phyloP scores from a whole-genome alignment of 2,113 vertebrate species.

The Xiphophorus maculatus region DNA sequence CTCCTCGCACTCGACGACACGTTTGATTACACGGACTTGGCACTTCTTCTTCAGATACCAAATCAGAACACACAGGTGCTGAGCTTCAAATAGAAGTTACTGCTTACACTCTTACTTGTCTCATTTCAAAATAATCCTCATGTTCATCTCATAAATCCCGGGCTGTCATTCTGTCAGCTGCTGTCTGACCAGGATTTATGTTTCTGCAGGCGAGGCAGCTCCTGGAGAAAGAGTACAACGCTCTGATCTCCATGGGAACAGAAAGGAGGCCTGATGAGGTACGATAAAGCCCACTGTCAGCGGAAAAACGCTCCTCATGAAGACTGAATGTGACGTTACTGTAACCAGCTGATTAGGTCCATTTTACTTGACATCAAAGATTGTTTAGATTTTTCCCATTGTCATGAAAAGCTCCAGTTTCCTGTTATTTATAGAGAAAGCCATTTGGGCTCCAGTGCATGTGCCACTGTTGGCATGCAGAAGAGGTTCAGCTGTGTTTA shows the following conservation, averaged over 20 bases:
- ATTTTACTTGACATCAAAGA: slow-evolving; percentile 3
- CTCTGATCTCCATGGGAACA: slow-evolving; percentile 90
- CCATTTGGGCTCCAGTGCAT: slow-evolving; percentile 11
- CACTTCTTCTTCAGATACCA: slow-evolving; percentile 91
- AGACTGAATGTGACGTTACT: slow-evolving; percentile 12
- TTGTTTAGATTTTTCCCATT: slow-evolving; percentile 15
- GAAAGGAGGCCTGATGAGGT: slow-evolving; percentile 93
- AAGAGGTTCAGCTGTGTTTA: slow-evolving; percentile 66
- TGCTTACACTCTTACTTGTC: slow-evolving; percentile 5
- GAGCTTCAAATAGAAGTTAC: background rate
- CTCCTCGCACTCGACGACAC: slow-evolving; percentile 93
- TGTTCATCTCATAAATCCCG: slow-evolving; percentile 8
- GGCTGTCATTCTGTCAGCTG: background rate
- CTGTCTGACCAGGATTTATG: background rate
- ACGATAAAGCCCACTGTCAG: slow-evolving; percentile 36
- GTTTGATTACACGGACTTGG: slow-evolving; percentile 92
- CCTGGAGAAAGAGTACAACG: slow-evolving; percentile 91
- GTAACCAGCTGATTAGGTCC: background rate
- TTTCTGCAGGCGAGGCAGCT: slow-evolving; percentile 86
- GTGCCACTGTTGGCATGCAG: slow-evolving; percentile 25
- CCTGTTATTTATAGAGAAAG: slow-evolving; percentile 12
- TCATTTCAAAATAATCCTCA: slow-evolving; percentile 19
- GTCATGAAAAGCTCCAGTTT: background rate
- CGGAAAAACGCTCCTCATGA: slow-evolving; percentile 26
- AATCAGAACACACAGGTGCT: slow-evolving; percentile 91